Percentiles rank a stretch among this genome's conserved stretches.
These are phyloP conservation scores for Camponotus pennsylvanicus DNA, from an alignment of 1,140 invertebrate genomes.

Conservation along the genomic window DNA sequence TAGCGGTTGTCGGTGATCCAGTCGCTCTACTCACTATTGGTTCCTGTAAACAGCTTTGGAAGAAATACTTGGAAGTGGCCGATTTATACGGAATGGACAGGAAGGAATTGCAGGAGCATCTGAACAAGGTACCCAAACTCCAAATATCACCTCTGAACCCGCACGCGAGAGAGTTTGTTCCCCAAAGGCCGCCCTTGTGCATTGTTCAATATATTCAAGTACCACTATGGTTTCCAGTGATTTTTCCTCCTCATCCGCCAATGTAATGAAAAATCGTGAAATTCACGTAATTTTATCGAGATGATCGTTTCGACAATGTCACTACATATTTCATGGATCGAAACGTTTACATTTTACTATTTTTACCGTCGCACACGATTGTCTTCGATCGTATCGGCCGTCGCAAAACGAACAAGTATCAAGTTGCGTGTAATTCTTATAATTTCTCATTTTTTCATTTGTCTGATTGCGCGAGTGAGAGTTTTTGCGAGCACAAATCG, in stretches of 20 bases:
- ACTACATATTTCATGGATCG: background rate
- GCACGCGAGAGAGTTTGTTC: constrained; percentile 93
- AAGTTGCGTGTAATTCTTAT: background rate
- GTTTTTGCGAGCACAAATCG: background rate
- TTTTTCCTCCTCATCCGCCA: background rate
- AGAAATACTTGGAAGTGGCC: constrained; percentile 92
- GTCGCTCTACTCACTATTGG: constrained; percentile 94
- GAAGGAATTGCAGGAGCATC: constrained; percentile 89
- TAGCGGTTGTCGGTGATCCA: constrained; percentile 95
- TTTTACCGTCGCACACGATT: no score
- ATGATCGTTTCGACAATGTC: background rate
- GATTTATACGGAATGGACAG: constrained; percentile 92
- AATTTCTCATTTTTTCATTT: constrained; percentile 25
- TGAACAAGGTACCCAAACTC: constrained; percentile 89
- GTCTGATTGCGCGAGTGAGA: constrained; percentile 12
- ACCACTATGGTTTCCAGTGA: constrained; percentile 68
- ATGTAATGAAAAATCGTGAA: constrained; percentile 22
- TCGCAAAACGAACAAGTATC: constrained; percentile 1
- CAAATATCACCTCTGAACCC: constrained; percentile 93
- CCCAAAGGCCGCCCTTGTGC: constrained; percentile 85
- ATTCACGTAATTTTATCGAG: background rate
- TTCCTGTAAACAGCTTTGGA: constrained; percentile 94
- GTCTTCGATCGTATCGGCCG: constrained; percentile 32
- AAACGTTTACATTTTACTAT: background rate
- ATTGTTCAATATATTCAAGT: constrained; percentile 74